Base-by-base conservation (phyloP, 2,113 vertebrate genomes). In the Strix aluco region DNA sequence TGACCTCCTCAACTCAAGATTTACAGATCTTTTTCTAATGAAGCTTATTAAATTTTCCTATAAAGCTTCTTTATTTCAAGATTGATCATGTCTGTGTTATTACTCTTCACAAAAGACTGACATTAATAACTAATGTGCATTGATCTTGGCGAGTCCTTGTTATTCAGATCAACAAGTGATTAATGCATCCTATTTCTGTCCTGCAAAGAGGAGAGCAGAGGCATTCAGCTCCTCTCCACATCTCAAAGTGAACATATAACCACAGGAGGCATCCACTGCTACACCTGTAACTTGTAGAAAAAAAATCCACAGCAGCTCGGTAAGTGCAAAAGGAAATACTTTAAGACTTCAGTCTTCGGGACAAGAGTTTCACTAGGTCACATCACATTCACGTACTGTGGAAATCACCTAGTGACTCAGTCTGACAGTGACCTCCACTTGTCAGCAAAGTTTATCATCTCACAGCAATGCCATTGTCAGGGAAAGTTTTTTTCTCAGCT, bases 351-450 rank as follows among this genome's bases (percentile, higher is more conserved):
- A 47, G 2, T 13, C 20, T 6, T 38, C 62, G 54, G 61, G 40
- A 88, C 58, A 72, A 52, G 80, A 79, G 66, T 80, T 92, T 73
- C 91, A 51, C 70, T 54, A 80, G 86, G 86, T 91, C 91, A 49
- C 16, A 80, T 77, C 89, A 80, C 54, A 94, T 93, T 78, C 49
- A 54, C 4, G 5, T 51, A 58, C 78, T 40, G 29, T 19, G 66
- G 83, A 89, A 92, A 97, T 54, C 70, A 94, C 86, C 80, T 13
- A 79, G 34, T 10, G 6, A 75, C 73, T 92, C 91, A 95, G 89
- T 47, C 87, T 94, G 92, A 90, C 94, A 96, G 59, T 80, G 92
- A 97, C 94, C 94, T 97, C 86, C 71, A 92, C 87, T 70, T 95
- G 89, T 96, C 95, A 96, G 54, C 62, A 70, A 88, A 80, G 70